A percentile compares a stretch with the other conserved stretches of the same genome.
Conservation (phyloP, 2,888 invertebrate species). For the Halictus quadricinctus region DNA sequence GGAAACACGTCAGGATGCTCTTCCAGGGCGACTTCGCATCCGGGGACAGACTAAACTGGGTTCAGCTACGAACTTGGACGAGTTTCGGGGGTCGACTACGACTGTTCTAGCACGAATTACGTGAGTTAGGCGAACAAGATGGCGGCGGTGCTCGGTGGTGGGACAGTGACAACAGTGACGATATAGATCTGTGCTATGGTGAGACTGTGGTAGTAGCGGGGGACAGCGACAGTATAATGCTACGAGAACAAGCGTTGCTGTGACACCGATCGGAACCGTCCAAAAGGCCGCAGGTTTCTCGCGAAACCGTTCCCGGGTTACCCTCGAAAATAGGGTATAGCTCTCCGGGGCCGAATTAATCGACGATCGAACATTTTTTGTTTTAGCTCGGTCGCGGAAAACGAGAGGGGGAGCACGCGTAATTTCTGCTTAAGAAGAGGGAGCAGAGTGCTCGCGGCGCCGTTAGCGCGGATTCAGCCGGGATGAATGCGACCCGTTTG, state of each 20-base stretch:
- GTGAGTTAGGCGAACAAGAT: slow-evolving; percentile 48
- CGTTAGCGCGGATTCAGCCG: slow-evolving; percentile 9
- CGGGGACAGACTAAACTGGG: slow-evolving; percentile 31
- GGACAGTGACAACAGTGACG: slow-evolving; percentile 44
- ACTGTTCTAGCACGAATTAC: slow-evolving; percentile 61
- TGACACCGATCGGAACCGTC: slow-evolving; percentile 37
- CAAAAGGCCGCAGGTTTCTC: slow-evolving; percentile 35
- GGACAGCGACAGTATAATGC: slow-evolving; percentile 51
- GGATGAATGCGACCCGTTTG: neutral
- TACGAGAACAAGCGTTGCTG: slow-evolving; percentile 56
- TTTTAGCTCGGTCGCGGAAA: neutral
- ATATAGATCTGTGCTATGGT: slow-evolving; percentile 51
- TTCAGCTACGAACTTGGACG: slow-evolving; percentile 49
- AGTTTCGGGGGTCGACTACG: slow-evolving; percentile 50
- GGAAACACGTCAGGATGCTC: slow-evolving; percentile 1
- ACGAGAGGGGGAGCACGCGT: neutral
- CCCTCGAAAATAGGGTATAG: neutral
- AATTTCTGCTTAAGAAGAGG: neutral
- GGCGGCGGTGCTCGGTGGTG: slow-evolving; percentile 48
- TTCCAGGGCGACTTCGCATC: slow-evolving; percentile 60
- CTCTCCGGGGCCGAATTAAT: neutral
- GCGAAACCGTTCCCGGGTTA: neutral
- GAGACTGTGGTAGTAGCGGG: slow-evolving; percentile 46
- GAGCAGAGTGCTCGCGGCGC: neutral
- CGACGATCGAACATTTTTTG: neutral